Evolutionary conservation across 2,888 invertebrate species (phyloP).

Genomic region (Nymphalis urticae): DNA sequence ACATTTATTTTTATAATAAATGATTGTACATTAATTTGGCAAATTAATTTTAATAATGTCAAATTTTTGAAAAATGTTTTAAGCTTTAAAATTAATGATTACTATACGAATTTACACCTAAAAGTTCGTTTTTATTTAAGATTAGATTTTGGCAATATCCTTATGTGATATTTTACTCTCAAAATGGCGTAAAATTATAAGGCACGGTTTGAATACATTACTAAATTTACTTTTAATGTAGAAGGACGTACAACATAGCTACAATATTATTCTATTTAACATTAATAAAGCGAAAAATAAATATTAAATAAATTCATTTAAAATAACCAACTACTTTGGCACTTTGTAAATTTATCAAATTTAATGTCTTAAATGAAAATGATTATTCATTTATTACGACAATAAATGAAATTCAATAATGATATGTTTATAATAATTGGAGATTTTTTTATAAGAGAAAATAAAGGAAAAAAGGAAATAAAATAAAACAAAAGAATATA

Average conservation of each 20-base stretch:
- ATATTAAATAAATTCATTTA: slow-evolving; percentile 25
- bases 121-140: slow-evolving; percentile 53
- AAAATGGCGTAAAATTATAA: slow-evolving; percentile 80
- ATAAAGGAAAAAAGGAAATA: slow-evolving; percentile 58
- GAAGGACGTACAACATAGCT: slow-evolving; percentile 75
- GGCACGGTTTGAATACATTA: slow-evolving; percentile 76
- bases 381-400: slow-evolving; percentile 39
- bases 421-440: slow-evolving; percentile 71
- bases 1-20: slow-evolving; percentile 8
- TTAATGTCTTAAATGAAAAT: slow-evolving; percentile 32
- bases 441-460: slow-evolving; percentile 41
- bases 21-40: background rate
- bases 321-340: slow-evolving; percentile 41
- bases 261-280: slow-evolving; percentile 47
- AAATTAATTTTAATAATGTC: background rate
- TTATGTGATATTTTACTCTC: slow-evolving; percentile 74
- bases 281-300: slow-evolving; percentile 28
- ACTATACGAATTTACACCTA: slow-evolving; percentile 35
- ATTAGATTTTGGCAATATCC: slow-evolving; percentile 66
- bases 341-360: slow-evolving; percentile 34
- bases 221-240: slow-evolving; percentile 61
- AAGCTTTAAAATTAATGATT: slow-evolving; percentile 34
- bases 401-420: slow-evolving; percentile 46
- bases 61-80: slow-evolving; percentile 21
- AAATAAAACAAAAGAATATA: slow-evolving; percentile 57